Conservation (phyloP, 1,140 invertebrate species). For the Zophobas morio region DNA sequence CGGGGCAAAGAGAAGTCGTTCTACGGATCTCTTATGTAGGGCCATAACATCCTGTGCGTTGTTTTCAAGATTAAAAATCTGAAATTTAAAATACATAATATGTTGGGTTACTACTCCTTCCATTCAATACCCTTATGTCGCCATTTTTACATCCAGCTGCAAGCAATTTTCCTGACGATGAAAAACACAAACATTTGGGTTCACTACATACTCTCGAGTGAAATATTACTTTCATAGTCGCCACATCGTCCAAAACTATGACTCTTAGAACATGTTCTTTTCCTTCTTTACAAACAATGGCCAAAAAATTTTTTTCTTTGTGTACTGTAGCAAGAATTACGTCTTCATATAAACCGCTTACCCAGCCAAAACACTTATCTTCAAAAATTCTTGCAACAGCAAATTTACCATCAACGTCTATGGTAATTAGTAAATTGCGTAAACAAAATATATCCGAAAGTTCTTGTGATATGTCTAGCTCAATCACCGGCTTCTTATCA, state of each 20-base stretch:
- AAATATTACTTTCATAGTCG: slow-evolving; percentile 1
- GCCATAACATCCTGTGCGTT: neutral
- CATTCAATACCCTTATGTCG: slow-evolving; percentile 37
- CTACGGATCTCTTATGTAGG: slow-evolving; percentile 49
- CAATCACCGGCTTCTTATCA: neutral
- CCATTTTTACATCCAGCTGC: slow-evolving; percentile 46
- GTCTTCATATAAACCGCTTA: neutral
- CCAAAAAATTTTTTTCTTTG: slow-evolving; percentile 16
- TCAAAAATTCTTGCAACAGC: neutral
- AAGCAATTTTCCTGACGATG: slow-evolving; percentile 31
- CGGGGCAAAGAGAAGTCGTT: slow-evolving; percentile 53
- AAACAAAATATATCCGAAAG: neutral
- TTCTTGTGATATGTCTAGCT: neutral
- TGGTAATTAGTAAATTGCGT: neutral
- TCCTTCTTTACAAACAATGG: neutral
- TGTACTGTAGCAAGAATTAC: neutral
- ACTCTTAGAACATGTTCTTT: neutral
- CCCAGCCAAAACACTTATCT: neutral
- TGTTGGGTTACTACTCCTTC: neutral
- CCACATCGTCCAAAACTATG: neutral
- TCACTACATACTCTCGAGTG: neutral
- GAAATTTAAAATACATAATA: slow-evolving; percentile 6
- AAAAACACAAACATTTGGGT: slow-evolving; percentile 16
- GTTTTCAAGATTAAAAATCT: slow-evolving; percentile 20
- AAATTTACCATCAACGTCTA: neutral